These are phyloP conservation scores for Peromyscus attwateri DNA, from an alignment of 2,797 vertebrate species.

Conservation along the genomic window DNA sequence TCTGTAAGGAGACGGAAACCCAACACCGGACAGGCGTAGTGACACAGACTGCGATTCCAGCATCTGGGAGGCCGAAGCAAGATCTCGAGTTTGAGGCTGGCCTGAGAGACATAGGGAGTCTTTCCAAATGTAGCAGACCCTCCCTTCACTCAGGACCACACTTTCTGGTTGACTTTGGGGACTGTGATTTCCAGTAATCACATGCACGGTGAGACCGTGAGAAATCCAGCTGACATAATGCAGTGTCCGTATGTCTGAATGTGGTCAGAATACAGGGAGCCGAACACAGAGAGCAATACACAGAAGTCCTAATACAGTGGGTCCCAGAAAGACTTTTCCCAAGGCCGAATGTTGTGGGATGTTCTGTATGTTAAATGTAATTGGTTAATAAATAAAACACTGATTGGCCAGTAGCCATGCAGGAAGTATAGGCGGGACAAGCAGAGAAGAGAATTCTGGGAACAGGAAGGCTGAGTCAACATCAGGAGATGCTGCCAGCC, in stretches of 20 bases:
- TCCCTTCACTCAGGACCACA: background rate
- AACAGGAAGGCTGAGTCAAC: no score
- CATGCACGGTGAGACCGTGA: background rate
- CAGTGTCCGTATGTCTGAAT: background rate
- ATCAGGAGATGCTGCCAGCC: no score
- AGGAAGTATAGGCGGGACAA: no score
- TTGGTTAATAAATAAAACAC: no score
- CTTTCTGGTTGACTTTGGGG: background rate
- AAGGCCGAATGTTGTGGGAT: background rate
- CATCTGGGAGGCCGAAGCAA: background rate
- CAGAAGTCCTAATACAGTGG: background rate
- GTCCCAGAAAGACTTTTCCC: background rate
- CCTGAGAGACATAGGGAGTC: background rate
- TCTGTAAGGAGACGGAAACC: background rate
- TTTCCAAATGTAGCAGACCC: background rate
- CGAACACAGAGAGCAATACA: background rate
- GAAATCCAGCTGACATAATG: background rate
- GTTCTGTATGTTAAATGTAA: no score
- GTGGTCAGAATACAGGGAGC: background rate
- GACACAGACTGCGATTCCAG: rapidly evolving
- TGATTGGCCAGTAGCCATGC: no score
- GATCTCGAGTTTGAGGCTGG: background rate
- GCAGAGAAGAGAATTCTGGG: no score
- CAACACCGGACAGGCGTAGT: no score
- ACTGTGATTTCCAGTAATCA: background rate